Conservation (phyloP, 2,888 invertebrate species). For the Strigamia maritima region DNA sequence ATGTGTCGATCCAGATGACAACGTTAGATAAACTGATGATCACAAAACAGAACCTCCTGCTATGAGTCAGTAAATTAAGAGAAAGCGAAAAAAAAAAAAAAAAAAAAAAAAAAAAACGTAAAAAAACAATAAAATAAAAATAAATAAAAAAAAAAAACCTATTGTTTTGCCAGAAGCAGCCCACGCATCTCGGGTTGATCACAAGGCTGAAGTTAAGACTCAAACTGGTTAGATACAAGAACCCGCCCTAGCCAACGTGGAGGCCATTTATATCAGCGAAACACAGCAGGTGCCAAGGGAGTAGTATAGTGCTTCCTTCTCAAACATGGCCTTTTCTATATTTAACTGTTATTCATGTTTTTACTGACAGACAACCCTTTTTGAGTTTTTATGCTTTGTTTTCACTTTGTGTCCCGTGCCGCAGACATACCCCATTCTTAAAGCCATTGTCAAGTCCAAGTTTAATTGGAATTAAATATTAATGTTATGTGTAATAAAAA, state of each 20-base stretch:
- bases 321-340: constrained; percentile 1
- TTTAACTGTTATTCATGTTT: constrained; percentile 15
- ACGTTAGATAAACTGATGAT: constrained; percentile 5
- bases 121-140: not conserved
- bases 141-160: not conserved
- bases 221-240: not conserved
- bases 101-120: not conserved
- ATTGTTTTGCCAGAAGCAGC: not conserved
- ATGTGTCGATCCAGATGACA: constrained; percentile 10
- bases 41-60: constrained; percentile 15
- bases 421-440: constrained; percentile 3
- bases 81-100: not conserved
- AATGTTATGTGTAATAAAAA: not conserved
- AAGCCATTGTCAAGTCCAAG: constrained; percentile 5
- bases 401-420: not conserved
- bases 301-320: not conserved
- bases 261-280: not conserved
- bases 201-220: not conserved
- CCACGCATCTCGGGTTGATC: not conserved
- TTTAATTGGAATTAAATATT: constrained; percentile 10
- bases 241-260: not conserved
- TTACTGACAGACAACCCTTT: constrained; percentile 15
- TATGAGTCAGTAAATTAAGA: constrained; percentile 13
- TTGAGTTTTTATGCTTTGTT: not conserved
- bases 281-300: constrained; percentile 10